These are phyloP conservation scores for Hedychridium roseum DNA, from an alignment of 2,888 invertebrate species.

Conservation along the genomic window DNA sequence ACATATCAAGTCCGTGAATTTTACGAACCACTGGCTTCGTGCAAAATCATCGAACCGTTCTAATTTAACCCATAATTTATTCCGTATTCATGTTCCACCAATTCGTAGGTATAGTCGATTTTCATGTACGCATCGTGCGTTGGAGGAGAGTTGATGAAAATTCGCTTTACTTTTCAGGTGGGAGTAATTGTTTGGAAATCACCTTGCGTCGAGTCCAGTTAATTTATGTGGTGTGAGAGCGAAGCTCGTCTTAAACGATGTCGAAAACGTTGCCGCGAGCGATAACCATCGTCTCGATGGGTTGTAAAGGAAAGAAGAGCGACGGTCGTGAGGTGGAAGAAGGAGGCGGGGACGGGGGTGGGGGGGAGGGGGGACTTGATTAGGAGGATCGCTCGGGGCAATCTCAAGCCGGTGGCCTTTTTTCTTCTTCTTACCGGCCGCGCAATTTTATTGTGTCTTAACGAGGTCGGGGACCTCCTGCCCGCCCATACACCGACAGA, in stretches of 20 bases:
- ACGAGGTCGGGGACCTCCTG: slow-evolving; percentile 41
- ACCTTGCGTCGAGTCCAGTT: too few species aligned
- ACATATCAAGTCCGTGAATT: too few species aligned
- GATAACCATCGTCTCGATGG: slow-evolving; percentile 3
- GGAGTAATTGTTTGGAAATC: too few species aligned
- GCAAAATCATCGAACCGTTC: too few species aligned
- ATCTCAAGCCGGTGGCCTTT: slow-evolving; percentile 29
- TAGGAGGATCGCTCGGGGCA: slow-evolving; percentile 38
- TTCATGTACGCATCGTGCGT: too few species aligned
- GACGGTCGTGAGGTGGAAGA: too few species aligned
- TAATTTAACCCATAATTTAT: too few species aligned
- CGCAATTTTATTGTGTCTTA: slow-evolving; percentile 50
- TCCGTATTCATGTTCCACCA: too few species aligned
- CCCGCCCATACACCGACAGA: slow-evolving; percentile 4
- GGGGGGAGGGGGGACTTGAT: slow-evolving; percentile 26
- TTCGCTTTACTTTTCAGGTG: too few species aligned
- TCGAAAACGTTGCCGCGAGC: slow-evolving; percentile 23
- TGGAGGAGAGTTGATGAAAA: too few species aligned
- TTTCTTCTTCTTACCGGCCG: slow-evolving; percentile 23
- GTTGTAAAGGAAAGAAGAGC: slow-evolving; percentile 5
- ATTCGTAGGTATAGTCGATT: too few species aligned
- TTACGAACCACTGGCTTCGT: too few species aligned
- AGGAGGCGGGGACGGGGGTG: slow-evolving; percentile 8
- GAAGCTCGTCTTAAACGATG: slow-evolving; percentile 26
- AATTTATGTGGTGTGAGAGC: background rate